Evolutionary conservation across 1,140 invertebrate genomes (phyloP), one percentile per base, ranked within the genome.

Genomic region (Heliconius congener): DNA sequence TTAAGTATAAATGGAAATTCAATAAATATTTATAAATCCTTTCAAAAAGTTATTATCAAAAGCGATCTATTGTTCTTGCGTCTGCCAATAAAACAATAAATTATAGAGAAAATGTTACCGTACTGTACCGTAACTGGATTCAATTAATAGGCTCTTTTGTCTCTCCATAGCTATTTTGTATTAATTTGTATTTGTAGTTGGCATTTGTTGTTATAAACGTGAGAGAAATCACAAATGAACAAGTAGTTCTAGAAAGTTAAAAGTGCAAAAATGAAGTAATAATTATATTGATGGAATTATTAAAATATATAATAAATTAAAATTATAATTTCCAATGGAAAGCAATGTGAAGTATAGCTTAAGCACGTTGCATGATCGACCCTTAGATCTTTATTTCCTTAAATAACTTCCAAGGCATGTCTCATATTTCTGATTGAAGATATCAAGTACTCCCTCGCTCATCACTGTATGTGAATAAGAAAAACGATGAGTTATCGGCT

Each of bases 291-390:
- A 1, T 3, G 0, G 13, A 13, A 4, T 16, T 46, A 46, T 4
- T 46, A 46, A 46, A 37, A 46, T 46, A 46, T 46, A 46, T 16
- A 5, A 46, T 46, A 5, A 46, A 46, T 46, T 46, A 46, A 5
- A 46, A 46, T 46, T 1, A 46, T 34, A 39, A 71, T n/a, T 50
- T n/a, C n/a, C 77, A 87, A 88, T 90, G 89, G 86, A 88, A 88
- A 90, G 89, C 84, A 90, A 89, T 86, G 84, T 85, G 52, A 72
- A 30, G 19, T 34, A 74, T 52, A 77, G 19, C 76, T 82, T 76
- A 71, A 84, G 87, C 87, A 88, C 86, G 85, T 73, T 83, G 85
- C 83, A 88, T 86, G 87, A 46, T 42, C 3, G 27, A 66, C 27
- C 11, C 74, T 66, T 70, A 42, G 19, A 77, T 50, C 37, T 57